Base-by-base conservation (phyloP, 1,140 invertebrate species). In the Bombus balteatus region DNA sequence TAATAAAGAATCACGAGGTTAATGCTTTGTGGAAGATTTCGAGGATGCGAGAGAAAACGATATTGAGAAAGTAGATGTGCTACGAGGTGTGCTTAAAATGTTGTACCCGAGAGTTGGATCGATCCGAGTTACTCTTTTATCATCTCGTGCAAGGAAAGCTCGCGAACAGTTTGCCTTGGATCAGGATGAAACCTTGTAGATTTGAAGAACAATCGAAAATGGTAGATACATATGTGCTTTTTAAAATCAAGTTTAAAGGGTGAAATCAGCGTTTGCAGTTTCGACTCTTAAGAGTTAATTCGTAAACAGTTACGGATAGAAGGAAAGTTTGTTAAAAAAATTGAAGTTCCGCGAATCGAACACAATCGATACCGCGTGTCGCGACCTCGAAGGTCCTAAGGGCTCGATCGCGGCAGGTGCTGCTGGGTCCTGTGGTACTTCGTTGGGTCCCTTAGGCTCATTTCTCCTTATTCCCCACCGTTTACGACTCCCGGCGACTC, bases 381-480 rank as follows among this genome's bases (percentile, higher is more conserved):
- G 78, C 76, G 87, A 88, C 87, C 89, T 90, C 89, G 77, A 43
- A 43, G 62, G 39, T 73, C 81, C 53, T 71, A 76, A 84, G 87
- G 83, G 73, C 59, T 18, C 32, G 12, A 68, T 59, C 53, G 34
- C 28, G 83, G 83, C 89, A 91, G 89, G 89, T 91, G 89, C 78
- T 90, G 77, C 65, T 39, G 88, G 77, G 77, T 66, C 76, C 59
- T 80, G 65, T 18, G 70, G 32, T 76, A 79, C 70, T 39, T 62
- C 77, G 41, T 32, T 25, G 73, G 41, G 66, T 68, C 81, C 80
- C 76, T 66, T 28, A 59, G 71, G 80, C 59, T 62, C 37, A 77
- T 78, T 87, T 76, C 87, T 79, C 79, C 71, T 18, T 53, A 53
- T 53, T 81, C 75, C 75, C 83, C 77, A 84, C 85, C 43, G 83